Base-by-base conservation (phyloP, 2,888 invertebrate species). In the Schizaphis graminum region DNA sequence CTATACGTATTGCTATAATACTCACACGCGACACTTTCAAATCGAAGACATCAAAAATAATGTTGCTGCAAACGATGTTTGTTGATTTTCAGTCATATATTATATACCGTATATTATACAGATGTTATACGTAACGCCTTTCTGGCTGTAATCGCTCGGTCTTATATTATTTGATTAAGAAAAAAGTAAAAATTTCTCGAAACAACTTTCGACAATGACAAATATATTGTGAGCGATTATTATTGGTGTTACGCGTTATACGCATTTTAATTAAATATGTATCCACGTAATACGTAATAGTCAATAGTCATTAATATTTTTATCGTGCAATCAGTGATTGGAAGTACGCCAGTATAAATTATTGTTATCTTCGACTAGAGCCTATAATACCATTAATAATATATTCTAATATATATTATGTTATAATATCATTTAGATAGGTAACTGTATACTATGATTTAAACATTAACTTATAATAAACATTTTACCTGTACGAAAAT, bases 351-450 rank as follows among this genome's bases (percentile, higher is more conserved):
- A 57, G 13, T 67, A 35, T 35, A 77, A 88, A 88, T 28, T 53
- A 56, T 86, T 86, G 57, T 86, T 35, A 91, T 91, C 91, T 91
- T 91, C 57, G 91, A 86, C 57, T 86, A 91, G 47, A 49, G 35
- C 44, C 13, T 61, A 89, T 44, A 61, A 8, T 16, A 4, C 2
- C 13, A 77, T n/a, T 77, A 77, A 53, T 53, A 53, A 21, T 53
- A 86, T 86, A 47, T 28, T 41, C 26, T 3, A 41, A 44, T 26
- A 41, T 85, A 41, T 41, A 24, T 84, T 84, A 24, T 41, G 3
- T 84, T 44, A 85, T 85, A 11, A 85, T 85, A 44, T 13, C 26
- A 57, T 57, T 35, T 77, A 21, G 35, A n/a, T 35, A 35, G 3
- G 4, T 53, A 35, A n/a, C 49, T 11, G 16, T 28, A 21, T 16